phyloP scores from a whole-genome alignment of 2,888 invertebrate species.

The Plebejus melissa region DNA sequence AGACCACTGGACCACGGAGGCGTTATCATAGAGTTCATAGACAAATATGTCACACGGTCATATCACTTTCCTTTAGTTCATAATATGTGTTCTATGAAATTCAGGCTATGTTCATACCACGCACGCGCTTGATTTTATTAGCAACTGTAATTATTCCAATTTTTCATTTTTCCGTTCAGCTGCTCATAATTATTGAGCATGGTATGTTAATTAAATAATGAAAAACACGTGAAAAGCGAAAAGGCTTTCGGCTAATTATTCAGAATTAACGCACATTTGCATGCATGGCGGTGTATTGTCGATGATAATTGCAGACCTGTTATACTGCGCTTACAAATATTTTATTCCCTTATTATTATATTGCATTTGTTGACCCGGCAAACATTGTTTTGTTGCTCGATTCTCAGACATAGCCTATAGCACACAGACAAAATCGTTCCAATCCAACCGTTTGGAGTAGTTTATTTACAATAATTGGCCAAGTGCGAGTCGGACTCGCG shows the following conservation, averaged over 20 bases:
- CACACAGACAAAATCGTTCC: too few relatives aligned
- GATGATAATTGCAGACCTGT: constrained; percentile 1
- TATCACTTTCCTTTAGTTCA: too few relatives aligned
- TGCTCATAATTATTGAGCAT: constrained; percentile 5
- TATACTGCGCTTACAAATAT: not conserved
- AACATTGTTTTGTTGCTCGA: too few relatives aligned
- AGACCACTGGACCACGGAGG: too few relatives aligned
- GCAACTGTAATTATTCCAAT: constrained; percentile 8
- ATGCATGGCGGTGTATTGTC: not conserved
- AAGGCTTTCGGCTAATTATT: constrained; percentile 25
- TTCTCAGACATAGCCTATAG: too few relatives aligned
- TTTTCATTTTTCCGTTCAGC: constrained; percentile 22
- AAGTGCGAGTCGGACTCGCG: too few relatives aligned
- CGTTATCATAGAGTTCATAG: too few relatives aligned
- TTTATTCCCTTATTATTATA: not conserved
- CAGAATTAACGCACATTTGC: constrained; percentile 22
- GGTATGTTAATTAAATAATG: constrained; percentile 24
- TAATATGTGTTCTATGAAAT: too few relatives aligned
- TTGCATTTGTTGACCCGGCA: too few relatives aligned
- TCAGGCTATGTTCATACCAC: not conserved
- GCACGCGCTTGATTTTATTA: not conserved
- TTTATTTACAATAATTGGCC: too few relatives aligned
- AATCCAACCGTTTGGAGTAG: too few relatives aligned
- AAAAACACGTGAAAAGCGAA: constrained; percentile 25
- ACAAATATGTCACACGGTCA: too few relatives aligned